phyloP scores from a whole-genome alignment of 2,113 vertebrate genomes.

The Ramphastos sulfuratus region DNA sequence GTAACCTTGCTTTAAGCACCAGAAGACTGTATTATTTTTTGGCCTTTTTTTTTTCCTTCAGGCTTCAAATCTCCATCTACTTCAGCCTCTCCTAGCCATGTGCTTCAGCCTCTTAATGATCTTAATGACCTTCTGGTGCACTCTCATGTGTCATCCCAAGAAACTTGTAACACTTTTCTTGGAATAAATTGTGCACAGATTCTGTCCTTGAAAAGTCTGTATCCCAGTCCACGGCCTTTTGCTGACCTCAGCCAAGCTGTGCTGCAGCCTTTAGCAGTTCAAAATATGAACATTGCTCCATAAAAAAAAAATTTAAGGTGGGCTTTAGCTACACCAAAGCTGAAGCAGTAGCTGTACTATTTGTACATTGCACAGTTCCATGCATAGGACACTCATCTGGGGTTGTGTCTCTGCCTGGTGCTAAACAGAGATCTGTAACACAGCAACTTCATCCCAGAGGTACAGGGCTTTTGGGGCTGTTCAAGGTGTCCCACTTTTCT shows the following conservation, averaged over 20 bases:
- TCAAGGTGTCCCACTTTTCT: background rate
- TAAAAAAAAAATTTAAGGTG: background rate
- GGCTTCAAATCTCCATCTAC: background rate
- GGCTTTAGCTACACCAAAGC: accelerated
- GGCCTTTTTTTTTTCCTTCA: background rate
- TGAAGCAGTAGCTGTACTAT: background rate
- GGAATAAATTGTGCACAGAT: background rate
- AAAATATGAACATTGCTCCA: background rate
- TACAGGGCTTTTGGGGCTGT: background rate
- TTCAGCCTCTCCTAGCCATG: background rate
- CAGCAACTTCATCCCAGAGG: background rate
- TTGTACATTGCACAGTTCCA: background rate
- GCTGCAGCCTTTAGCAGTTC: background rate
- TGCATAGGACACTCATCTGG: background rate
- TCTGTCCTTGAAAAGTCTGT: background rate
- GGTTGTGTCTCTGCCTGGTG: background rate
- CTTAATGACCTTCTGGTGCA: background rate
- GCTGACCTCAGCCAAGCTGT: background rate
- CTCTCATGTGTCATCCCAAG: background rate
- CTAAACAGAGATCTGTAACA: background rate
- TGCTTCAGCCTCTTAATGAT: background rate
- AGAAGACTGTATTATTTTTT: background rate
- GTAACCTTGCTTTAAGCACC: background rate
- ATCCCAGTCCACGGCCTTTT: background rate
- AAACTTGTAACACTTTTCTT: background rate